Base-by-base conservation (phyloP, 2,113 vertebrate genomes). In the Psophia crepitans region DNA sequence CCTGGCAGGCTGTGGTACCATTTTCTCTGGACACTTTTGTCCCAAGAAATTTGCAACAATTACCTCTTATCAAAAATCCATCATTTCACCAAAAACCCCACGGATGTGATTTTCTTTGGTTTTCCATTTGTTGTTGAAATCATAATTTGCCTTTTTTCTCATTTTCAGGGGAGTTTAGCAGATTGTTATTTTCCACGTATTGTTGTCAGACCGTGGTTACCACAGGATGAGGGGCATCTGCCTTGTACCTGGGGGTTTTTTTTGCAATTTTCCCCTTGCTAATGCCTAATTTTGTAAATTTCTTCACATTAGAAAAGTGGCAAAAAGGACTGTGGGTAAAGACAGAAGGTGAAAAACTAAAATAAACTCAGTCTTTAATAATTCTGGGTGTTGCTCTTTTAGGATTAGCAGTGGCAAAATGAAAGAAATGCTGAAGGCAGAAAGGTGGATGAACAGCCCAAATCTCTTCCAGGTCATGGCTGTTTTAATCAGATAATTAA, bases 1-100 rank as follows among this genome's bases (percentile, higher is more conserved):
- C 33, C 74, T 22, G 1, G 20, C 37, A 71, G 4, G 5, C 11
- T 2, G 0, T 5, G 11, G 33, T 5, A 0, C 16, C 0, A 0
- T 54, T 48, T 76, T 56, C 43, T 58, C 21, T 49, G 15, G 9
- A 22, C 22, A 5, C 5, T 73, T 93, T 23, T 51, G 53, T 77
- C 73, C 80, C 68, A 68, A 63, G 48, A 54, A 76, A 71, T 71
- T 41, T 37, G 3, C 51, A 64, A 44, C 10, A 60, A n/a, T 71
- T 83, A 64, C 37, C 9, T 32, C 21, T 70, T 70, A 54, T 48
- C 51, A 83, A 71, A 90, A 79, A 53, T 12, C 58, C 73, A 48
- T 46, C 48, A 15, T 69, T 89, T 84, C 90, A 51, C 28, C 71
- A 71, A 80, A 54, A 51, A 4, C 5, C 46, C 22, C 21, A 5